Evolutionary conservation across 2,113 vertebrate species (phyloP), one percentile per base, ranked within the genome.

Genomic region (Tursiops truncatus): DNA sequence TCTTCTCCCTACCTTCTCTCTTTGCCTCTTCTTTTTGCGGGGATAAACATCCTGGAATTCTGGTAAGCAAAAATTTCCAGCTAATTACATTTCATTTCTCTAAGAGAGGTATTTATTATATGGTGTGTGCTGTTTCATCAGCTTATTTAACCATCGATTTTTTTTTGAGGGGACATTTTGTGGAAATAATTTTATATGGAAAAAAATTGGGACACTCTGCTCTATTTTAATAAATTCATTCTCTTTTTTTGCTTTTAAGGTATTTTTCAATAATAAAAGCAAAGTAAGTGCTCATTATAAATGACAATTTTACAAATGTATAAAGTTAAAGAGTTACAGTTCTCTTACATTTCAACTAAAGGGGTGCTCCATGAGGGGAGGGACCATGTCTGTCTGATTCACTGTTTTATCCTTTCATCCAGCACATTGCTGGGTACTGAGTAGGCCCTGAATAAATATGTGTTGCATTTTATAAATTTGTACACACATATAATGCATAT

Each of bases 191-290:
- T 76, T 89, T 80, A 74, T 80, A 50, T 50, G 31, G 10, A 73
- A 68, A 85, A 87, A 79, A 62, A 33, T 81, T 62, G 33, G 18
- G 15, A 38, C 62, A 81, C 8, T 21, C 2, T 26, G 1, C 20
- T 95, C 5, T 95, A 31, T 91, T 53, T 70, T 82, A 91, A 38
- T 47, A 77, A 92, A 63, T 80, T 12, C 14, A 70, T 87, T 25
- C 65, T 67, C 7, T 38, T 89, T 70, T 62, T 92, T 89, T 63
- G 53, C 13, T 76, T 63, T 67, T 76, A 77, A 71, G 14, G n/a
- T 58, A 76, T n/a, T 79, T 95, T 80, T 73, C 23, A 95, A 68
- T 80, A 80, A 80, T 68, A 74, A 53, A 94, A 88, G 18, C 31
- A 81, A 93, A 88, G 31, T 50, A 89, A 83, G 8, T 82, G 11